Evolutionary conservation across 2,113 vertebrate species (phyloP).

Genomic region (Pterocles gutturalis): DNA sequence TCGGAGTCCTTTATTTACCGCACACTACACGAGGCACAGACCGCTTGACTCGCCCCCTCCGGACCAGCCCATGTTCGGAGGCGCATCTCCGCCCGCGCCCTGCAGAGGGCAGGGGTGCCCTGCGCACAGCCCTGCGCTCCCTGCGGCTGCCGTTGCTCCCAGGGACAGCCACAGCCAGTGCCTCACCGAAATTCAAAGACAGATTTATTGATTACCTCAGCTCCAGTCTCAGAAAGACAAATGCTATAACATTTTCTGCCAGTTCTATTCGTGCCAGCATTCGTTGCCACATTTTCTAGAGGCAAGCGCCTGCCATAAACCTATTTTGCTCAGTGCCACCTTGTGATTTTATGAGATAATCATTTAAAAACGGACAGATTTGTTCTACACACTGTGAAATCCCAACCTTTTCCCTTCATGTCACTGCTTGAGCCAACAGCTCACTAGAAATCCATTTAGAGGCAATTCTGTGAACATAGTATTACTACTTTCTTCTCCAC

Average conservation of each 20-base stretch:
- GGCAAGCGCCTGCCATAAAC: not conserved
- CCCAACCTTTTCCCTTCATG: not conserved
- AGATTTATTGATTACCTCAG: not conserved
- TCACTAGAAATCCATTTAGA: not conserved
- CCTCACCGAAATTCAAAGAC: not conserved
- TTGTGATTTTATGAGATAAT: not conserved
- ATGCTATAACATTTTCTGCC: rapidly evolving
- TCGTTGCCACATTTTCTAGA: not conserved
- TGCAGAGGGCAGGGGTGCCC: conserved; percentile 64
- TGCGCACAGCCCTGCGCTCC: not conserved
- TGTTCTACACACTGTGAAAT: not conserved
- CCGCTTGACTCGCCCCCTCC: rapidly evolving
- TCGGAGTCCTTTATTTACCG: rapidly evolving
- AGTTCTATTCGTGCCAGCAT: not conserved
- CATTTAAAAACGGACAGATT: not conserved
- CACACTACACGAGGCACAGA: rapidly evolving
- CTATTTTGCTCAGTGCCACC: not conserved
- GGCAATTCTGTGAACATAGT: not conserved
- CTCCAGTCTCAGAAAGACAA: not conserved
- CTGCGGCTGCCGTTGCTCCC: not conserved
- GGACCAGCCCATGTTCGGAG: rapidly evolving
- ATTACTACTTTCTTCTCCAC: not conserved
- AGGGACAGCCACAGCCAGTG: not conserved
- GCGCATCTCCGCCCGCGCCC: not conserved
- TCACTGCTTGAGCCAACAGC: not conserved